These are phyloP conservation scores for Notoglanidium macrostoma DNA, from an alignment of 2,797 vertebrate species.

Conservation along the genomic window DNA sequence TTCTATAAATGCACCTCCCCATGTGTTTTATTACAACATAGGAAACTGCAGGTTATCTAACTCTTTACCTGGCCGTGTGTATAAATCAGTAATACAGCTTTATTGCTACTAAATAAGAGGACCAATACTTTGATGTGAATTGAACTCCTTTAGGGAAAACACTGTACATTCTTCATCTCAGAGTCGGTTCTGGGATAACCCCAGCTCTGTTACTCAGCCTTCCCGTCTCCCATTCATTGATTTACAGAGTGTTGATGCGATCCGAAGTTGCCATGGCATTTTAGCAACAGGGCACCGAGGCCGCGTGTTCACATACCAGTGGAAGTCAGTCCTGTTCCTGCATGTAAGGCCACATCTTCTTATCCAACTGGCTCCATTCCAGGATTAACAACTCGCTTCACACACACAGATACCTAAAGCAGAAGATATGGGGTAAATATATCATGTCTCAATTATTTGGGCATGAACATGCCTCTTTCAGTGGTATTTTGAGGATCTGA, in stretches of 20 bases:
- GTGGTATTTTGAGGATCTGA: background rate
- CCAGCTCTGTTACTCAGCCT: background rate
- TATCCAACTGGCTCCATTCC: constrained; percentile 18
- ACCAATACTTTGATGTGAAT: background rate
- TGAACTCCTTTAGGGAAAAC: background rate
- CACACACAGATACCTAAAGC: background rate
- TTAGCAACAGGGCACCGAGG: constrained; percentile 49
- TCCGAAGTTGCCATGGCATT: constrained; percentile 55
- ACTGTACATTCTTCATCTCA: background rate
- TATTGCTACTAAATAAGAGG: background rate
- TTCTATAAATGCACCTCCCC: background rate
- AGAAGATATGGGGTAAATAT: background rate
- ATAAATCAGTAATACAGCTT: background rate
- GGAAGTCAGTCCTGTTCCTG: constrained; percentile 71
- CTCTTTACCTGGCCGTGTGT: background rate
- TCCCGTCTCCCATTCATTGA: background rate
- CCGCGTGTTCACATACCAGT: constrained; percentile 69
- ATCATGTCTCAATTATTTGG: background rate
- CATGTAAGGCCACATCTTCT: constrained; percentile 56
- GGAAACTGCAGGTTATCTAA: background rate
- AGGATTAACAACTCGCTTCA: constrained; percentile 5
- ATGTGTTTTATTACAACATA: background rate
- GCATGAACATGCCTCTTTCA: background rate
- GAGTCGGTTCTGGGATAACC: background rate
- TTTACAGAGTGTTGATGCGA: constrained; percentile 50